Evolutionary conservation across 2,888 invertebrate genomes (phyloP).

Genomic region (Cremastinae sp.): DNA sequence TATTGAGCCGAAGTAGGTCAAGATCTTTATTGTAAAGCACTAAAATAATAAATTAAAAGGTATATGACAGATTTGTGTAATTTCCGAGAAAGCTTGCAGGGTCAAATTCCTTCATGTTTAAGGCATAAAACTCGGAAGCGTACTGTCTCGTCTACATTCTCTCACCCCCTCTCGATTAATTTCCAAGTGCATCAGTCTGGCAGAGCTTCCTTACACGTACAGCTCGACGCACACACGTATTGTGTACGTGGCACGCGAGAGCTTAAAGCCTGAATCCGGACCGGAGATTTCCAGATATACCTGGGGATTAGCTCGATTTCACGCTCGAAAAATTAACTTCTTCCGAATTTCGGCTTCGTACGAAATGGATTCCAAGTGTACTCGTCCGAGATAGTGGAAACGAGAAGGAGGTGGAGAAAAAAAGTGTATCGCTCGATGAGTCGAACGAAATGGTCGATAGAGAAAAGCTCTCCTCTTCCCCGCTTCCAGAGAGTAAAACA

Average conservation of each 20-base stretch:
- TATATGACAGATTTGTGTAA: constrained; percentile 4
- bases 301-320: constrained; percentile 70
- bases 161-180: constrained; percentile 62
- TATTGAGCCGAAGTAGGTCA: neutral
- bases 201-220: constrained; percentile 28
- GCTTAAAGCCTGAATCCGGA: constrained; percentile 47
- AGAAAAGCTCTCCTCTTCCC: constrained; percentile 40
- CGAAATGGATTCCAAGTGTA: constrained; percentile 37
- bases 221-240: constrained; percentile 7
- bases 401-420: constrained; percentile 12
- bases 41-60: neutral
- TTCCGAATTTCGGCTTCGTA: constrained; percentile 58
- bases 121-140: constrained; percentile 33
- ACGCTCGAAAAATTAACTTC: constrained; percentile 68
- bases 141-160: constrained; percentile 19
- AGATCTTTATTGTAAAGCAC: neutral
- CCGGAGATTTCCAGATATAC: constrained; percentile 65
- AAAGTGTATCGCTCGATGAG: constrained; percentile 46
- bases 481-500: constrained; percentile 3
- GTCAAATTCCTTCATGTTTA: constrained; percentile 38
- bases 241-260: constrained; percentile 27
- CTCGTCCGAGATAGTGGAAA: constrained; percentile 17
- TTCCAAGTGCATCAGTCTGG: constrained; percentile 58
- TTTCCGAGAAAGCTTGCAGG: neutral
- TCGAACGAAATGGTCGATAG: constrained; percentile 56